These are phyloP conservation scores for Athene noctua DNA, from an alignment of 2,113 vertebrate species.

Conservation along the genomic window DNA sequence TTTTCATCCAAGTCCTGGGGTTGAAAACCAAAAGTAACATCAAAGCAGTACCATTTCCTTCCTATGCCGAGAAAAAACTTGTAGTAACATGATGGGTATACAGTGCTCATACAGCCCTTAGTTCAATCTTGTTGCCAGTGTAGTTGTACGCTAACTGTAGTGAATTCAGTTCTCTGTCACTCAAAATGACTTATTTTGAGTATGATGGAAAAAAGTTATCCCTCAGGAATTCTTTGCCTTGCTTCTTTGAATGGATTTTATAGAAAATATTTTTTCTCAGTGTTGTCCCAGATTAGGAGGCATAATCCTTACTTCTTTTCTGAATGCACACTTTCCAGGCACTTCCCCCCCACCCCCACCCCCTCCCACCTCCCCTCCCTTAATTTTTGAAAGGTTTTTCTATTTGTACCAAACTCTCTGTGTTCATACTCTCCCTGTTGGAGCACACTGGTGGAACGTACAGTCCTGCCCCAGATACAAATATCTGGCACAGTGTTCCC, in stretches of 20 bases:
- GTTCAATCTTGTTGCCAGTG: neutral
- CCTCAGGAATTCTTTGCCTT: neutral
- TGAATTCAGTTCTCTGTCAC: neutral
- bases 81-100: neutral
- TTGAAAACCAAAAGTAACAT: constrained; percentile 40
- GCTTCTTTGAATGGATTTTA: neutral
- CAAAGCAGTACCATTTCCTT: constrained; percentile 34
- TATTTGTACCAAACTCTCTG: neutral
- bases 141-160: neutral
- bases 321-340: neutral
- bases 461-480: constrained; percentile 49
- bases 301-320: neutral
- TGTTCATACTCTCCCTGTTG: neutral
- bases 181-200: neutral
- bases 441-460: constrained; percentile 45
- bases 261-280: neutral
- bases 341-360: neutral
- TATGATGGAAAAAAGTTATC: neutral
- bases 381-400: constrained; percentile 11
- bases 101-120: neutral
- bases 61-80: constrained; percentile 9
- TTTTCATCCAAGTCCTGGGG: constrained; percentile 5
- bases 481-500: constrained; percentile 57
- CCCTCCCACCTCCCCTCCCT: neutral
- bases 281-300: neutral